Evolutionary conservation across 2,888 invertebrate species (phyloP), one percentile per base, ranked within the genome.

Genomic region (Sinotaia quadrata): DNA sequence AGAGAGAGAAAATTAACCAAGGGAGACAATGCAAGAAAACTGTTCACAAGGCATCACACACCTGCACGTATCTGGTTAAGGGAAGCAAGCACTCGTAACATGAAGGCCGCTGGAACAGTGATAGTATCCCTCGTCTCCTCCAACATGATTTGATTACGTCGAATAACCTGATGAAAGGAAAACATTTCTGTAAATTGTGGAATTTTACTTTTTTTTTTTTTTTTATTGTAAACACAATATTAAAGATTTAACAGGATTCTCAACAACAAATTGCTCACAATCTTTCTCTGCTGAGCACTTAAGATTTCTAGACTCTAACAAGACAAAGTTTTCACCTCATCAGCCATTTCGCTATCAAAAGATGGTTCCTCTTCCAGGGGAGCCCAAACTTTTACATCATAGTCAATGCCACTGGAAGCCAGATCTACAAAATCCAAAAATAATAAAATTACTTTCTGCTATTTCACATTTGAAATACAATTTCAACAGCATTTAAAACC

Each of bases 391-490:
- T 95, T 95, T 33, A 95, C 91, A 85, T 95, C 94, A 85, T 95
- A 94, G 85, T 95, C 95, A 73, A 95, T 95, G n/a, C 95, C 95
- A 73, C 94, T 94, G 15, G 94, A 93, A 0, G 94, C 94, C 56
- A 95, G 87, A 68, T 89, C 89, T 89, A 71, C 51, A 79, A 73
- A n/a, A n/a, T n/a, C n/a, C n/a, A n/a, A n/a, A n/a, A 41, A 41
- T 41, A 12, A 41, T 41, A 41, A 18, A 41, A 41, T 41, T 41
- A 41, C 18, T 12, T 41, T 41, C 8, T 12, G 18, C 10, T 12
- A 41, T 41, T 41, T 12, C 18, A 41, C 10, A 21, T 47, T 2
- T 47, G 47, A 47, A 47, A 18, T 47, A 47, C 8, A 18, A 47
- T 18, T 47, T 47, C 7, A 3, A 47, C 47, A 47, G 47, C 47